These are phyloP conservation scores for Euura lappo DNA, from an alignment of 1,140 invertebrate species.

Conservation along the genomic window DNA sequence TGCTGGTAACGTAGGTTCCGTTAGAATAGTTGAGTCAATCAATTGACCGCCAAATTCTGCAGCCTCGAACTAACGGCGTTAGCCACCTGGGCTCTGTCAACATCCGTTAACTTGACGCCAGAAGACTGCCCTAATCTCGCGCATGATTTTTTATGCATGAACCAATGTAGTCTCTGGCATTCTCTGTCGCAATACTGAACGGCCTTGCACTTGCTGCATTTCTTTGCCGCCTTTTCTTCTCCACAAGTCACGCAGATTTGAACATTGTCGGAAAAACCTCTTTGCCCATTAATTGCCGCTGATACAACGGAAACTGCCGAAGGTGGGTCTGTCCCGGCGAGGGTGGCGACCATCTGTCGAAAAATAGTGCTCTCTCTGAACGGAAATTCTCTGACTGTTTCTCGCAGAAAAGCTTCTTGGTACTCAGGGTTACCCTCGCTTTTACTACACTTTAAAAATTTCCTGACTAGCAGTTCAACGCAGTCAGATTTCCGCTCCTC, in stretches of 20 bases:
- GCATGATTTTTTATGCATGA: conserved; percentile 91
- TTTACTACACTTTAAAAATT: conserved; percentile 78
- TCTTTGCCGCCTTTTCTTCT: conserved; percentile 86
- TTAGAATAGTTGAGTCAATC: not conserved
- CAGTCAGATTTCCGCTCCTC: conserved; percentile 72
- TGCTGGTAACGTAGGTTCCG: not conserved
- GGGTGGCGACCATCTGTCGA: conserved; percentile 79
- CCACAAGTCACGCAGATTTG: conserved; percentile 87
- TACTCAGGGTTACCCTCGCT: conserved; percentile 78
- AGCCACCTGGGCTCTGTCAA: conserved; percentile 46
- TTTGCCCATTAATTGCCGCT: conserved; percentile 87
- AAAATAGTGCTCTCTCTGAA: conserved; percentile 87
- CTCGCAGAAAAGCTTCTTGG: conserved; percentile 82
- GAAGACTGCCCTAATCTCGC: conserved; percentile 59
- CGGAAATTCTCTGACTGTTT: conserved; percentile 86
- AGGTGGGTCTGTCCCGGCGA: conserved; percentile 73
- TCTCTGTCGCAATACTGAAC: conserved; percentile 92
- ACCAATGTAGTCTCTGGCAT: conserved; percentile 96
- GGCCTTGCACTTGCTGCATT: conserved; percentile 94
- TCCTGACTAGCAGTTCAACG: conserved; percentile 75
- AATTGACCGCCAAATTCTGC: conserved; percentile 48
- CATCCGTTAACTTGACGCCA: conserved; percentile 41
- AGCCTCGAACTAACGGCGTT: conserved; percentile 47
- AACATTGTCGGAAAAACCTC: conserved; percentile 72
- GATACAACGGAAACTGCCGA: conserved; percentile 78